These are phyloP conservation scores for Vimba vimba DNA, from an alignment of 2,113 vertebrate species.

Conservation along the genomic window DNA sequence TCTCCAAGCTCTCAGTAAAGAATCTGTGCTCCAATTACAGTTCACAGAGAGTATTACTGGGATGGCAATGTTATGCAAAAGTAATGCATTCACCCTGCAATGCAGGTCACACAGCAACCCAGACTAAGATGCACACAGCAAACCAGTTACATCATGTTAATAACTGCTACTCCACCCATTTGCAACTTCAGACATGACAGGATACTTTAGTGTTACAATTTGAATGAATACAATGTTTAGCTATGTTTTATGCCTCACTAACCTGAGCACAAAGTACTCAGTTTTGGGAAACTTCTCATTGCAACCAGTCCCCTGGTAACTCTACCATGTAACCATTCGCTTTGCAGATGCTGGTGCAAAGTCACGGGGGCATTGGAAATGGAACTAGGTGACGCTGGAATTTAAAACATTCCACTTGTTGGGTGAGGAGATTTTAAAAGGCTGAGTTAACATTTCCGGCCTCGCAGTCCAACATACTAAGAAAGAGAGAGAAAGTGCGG, in stretches of 20 bases:
- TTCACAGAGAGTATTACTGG: constrained; percentile 18
- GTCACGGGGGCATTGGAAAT: constrained; percentile 58
- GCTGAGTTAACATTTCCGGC: constrained; percentile 36
- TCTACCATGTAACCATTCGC: neutral
- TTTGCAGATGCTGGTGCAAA: neutral
- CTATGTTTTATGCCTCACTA: neutral
- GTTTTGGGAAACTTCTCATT: neutral
- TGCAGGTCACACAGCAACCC: constrained; percentile 27
- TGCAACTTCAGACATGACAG: neutral
- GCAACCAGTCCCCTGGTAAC: neutral
- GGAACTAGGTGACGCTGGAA: constrained; percentile 70
- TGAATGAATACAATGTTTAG: neutral
- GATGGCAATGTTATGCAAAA: constrained; percentile 12
- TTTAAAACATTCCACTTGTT: constrained; percentile 69
- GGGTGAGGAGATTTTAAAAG: constrained; percentile 62
- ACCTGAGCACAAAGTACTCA: neutral
- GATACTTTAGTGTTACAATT: neutral
- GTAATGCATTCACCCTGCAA: constrained; percentile 26
- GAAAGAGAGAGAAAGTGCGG: neutral
- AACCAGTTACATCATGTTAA: constrained; percentile 14
- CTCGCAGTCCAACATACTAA: neutral
- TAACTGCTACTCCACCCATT: constrained; percentile 15
- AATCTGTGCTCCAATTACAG: constrained; percentile 36
- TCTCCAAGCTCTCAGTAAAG: neutral
- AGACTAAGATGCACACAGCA: neutral